Conservation (phyloP, 2,113 vertebrate genomes). For the Cariama cristata region DNA sequence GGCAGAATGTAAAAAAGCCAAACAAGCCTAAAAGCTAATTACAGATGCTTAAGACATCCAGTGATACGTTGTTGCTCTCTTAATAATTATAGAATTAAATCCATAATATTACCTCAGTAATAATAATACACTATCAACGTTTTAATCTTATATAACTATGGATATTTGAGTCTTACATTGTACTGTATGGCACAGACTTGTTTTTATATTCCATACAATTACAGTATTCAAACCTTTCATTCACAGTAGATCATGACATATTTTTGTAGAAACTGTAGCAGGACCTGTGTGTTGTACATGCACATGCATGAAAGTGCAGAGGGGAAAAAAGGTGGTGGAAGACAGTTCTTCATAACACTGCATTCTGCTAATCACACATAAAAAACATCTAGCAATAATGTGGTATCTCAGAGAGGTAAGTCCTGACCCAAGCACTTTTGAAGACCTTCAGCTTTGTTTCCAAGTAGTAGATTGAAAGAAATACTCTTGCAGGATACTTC, state of each 20-base stretch:
- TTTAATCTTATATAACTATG: neutral
- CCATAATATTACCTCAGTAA: neutral
- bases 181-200: neutral
- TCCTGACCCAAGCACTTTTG: neutral
- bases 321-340: neutral
- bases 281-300: neutral
- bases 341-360: neutral
- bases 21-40: neutral
- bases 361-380: neutral
- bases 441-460: neutral
- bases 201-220: neutral
- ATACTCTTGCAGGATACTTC: neutral
- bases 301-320: neutral
- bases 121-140: neutral
- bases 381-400: accelerated
- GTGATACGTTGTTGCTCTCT: neutral
- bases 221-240: neutral
- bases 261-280: neutral
- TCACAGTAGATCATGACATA: accelerated
- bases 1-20: neutral
- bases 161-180: neutral
- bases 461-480: neutral
- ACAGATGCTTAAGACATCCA: neutral
- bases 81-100: neutral
- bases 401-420: neutral